Percentiles rank a stretch among this genome's conserved stretches.
These are phyloP conservation scores for Campylomormyrus numenius DNA, from an alignment of 2,113 vertebrate genomes.

Conservation along the genomic window DNA sequence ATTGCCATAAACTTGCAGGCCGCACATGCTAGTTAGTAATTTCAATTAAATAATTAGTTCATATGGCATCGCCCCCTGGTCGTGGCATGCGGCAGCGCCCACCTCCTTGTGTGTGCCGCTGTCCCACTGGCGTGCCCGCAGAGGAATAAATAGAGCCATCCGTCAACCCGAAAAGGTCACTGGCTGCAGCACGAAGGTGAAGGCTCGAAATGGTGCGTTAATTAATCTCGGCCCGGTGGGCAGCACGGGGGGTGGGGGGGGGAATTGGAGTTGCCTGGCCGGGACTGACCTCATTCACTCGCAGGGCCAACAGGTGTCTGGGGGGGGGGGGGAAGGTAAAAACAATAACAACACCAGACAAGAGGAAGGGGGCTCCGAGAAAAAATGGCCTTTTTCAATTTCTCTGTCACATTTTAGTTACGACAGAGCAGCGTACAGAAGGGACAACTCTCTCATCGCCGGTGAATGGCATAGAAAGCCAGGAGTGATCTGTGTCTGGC, in stretches of 20 bases:
- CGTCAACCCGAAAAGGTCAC: constrained; percentile 27
- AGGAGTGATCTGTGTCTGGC: neutral
- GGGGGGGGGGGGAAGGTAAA: neutral
- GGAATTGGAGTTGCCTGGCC: neutral
- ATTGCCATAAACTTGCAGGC: neutral
- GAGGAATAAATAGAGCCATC: constrained; percentile 14
- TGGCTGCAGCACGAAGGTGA: constrained; percentile 13
- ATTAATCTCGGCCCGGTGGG: constrained; percentile 13
- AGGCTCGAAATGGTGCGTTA: constrained; percentile 12
- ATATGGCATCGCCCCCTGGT: neutral
- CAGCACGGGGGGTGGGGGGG: too few relatives aligned
- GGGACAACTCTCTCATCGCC: neutral
- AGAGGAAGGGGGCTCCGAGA: neutral
- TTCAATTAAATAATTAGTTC: neutral
- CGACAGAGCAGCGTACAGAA: neutral
- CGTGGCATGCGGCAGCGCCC: neutral
- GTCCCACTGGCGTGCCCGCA: neutral
- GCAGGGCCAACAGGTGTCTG: neutral
- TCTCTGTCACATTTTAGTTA: neutral
- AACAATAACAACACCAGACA: neutral
- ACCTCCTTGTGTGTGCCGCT: neutral
- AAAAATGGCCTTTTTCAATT: neutral
- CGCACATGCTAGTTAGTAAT: neutral
- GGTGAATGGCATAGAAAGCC: too few relatives aligned
- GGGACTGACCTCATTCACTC: constrained; percentile 1